Conservation (phyloP, 2,113 vertebrate genomes). For the Eretmochelys imbricata region DNA sequence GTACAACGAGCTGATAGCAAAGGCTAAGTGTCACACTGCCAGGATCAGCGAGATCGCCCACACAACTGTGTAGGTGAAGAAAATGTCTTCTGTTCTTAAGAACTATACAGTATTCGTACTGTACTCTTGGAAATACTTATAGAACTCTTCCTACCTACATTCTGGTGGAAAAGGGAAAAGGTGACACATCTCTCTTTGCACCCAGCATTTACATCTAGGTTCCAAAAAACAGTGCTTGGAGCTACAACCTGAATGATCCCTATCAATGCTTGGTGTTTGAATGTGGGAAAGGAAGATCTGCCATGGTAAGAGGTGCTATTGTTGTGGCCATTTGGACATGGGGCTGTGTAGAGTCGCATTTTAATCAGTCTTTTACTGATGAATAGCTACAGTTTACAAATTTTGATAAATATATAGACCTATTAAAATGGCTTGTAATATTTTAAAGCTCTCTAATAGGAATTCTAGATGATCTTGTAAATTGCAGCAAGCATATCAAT, state of each 20-base stretch:
- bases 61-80: background rate
- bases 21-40: background rate
- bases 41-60: background rate
- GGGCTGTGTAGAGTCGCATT: background rate
- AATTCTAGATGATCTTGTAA: background rate
- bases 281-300: background rate
- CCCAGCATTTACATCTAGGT: background rate
- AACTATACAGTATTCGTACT: background rate
- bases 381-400: background rate
- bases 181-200: background rate
- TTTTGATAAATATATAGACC: fast-evolving
- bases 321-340: background rate
- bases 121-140: background rate
- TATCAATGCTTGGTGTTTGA: background rate
- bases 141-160: background rate
- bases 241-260: background rate
- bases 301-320: background rate
- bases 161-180: background rate
- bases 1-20: background rate
- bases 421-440: fast-evolving
- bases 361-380: background rate
- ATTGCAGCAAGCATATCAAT: background rate
- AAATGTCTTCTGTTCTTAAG: background rate
- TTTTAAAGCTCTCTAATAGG: background rate
- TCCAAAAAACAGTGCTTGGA: background rate